phyloP scores from a whole-genome alignment of 2,888 invertebrate genomes.

The Ophioninae sp. region DNA sequence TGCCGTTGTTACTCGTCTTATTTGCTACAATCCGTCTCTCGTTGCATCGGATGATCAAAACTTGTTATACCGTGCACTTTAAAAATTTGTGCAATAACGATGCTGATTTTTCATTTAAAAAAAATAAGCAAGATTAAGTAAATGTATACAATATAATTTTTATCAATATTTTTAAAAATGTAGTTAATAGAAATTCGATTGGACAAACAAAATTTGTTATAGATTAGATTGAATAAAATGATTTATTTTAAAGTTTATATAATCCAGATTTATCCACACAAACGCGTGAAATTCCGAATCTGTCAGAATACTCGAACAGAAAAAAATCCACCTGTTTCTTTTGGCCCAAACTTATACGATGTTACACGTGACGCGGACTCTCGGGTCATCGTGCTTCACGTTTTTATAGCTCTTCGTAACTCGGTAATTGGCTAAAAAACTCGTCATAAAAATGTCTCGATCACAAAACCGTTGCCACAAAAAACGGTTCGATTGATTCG shows the following conservation, averaged over 20 bases:
- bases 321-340: background rate
- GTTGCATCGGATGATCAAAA: slow-evolving; percentile 1
- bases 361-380: background rate
- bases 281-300: too few species aligned
- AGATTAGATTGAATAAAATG: too few species aligned
- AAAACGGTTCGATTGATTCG: background rate
- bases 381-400: background rate
- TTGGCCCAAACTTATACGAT: background rate
- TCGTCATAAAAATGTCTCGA: background rate
- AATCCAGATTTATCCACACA: too few species aligned
- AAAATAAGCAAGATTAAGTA: too few species aligned
- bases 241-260: too few species aligned
- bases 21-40: slow-evolving; percentile 31
- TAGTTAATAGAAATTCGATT: too few species aligned
- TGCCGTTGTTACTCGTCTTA: slow-evolving; percentile 32
- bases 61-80: slow-evolving; percentile 1
- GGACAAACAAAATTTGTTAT: too few species aligned
- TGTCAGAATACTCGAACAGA: background rate
- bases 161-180: too few species aligned
- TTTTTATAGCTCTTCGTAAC: background rate
- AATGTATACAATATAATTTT: too few species aligned
- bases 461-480: background rate
- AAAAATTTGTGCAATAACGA: background rate
- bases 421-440: background rate
- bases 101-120: background rate